phyloP scores from a whole-genome alignment of 2,797 vertebrate species.

The Tapera naevia region DNA sequence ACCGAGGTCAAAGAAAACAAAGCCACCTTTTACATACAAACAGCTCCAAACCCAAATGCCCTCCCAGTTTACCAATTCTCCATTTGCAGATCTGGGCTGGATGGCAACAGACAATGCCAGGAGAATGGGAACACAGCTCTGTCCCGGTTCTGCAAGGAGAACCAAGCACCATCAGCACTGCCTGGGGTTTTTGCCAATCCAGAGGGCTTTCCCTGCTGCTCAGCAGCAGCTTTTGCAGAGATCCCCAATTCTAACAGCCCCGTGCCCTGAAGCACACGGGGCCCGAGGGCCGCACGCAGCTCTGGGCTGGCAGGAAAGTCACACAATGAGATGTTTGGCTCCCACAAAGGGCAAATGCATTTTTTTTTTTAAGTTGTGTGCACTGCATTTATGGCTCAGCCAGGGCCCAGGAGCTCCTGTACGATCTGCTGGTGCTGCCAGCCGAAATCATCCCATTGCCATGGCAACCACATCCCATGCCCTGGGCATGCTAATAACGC shows the following conservation, averaged over 20 bases:
- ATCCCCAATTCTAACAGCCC: background rate
- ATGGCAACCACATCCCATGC: constrained; percentile 74
- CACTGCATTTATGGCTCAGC: background rate
- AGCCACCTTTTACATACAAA: background rate
- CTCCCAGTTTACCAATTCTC: rapidly evolving
- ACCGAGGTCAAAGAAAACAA: background rate
- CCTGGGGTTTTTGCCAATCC: rapidly evolving
- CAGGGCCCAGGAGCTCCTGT: background rate
- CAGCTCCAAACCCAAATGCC: background rate
- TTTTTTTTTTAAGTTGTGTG: background rate
- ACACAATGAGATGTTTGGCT: rapidly evolving
- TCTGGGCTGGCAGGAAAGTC: background rate
- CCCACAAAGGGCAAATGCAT: background rate
- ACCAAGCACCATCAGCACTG: rapidly evolving
- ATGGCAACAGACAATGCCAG: rapidly evolving
- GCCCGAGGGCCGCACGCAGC: background rate
- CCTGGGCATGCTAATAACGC: constrained; percentile 32
- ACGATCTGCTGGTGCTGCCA: background rate
- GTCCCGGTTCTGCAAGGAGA: rapidly evolving
- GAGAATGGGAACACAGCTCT: background rate
- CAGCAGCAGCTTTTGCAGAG: background rate
- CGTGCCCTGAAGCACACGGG: rapidly evolving
- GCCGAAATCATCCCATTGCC: constrained; percentile 59
- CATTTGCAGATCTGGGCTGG: background rate
- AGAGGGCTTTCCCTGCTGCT: background rate